Base-by-base conservation (phyloP, 2,888 invertebrate genomes). In the Itoplectis maculator region DNA sequence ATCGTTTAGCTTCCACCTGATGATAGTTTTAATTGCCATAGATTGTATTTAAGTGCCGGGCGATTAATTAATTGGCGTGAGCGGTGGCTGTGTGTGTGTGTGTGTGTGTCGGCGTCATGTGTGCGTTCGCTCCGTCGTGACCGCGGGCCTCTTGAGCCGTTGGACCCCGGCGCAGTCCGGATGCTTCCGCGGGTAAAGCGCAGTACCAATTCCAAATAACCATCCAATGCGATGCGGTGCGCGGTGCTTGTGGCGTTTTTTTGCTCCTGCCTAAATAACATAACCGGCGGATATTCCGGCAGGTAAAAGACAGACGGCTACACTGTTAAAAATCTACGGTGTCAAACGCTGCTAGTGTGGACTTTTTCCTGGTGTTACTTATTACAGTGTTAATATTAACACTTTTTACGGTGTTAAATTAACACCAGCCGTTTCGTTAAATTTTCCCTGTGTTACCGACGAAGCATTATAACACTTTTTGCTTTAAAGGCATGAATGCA, bases 51-150 rank as follows among this genome's bases (percentile, higher is more conserved):
- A 89, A 90, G 83, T 86, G 77, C 79, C 78, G 74, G 72, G 72
- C 87, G 87, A 91, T 92, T 84, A 86, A 86, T 90, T 91, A 90
- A 92, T 92, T 86, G 88, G 78, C 82, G 79, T 73, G 45, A 18
- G 79, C 45, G 76, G n/a, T n/a, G n/a, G n/a, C n/a, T 78, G 75
- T 83, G 76, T 72, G 18, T 74, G n/a, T 73, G 45, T 23, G 79
- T 49, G 76, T 78, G 75, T 83, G 76, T 72, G 18, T 74, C 42
- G 61, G 65, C 47, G 49, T 65, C n/a, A n/a, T n/a, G 61, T 66
- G 51, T 74, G 74, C 69, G 20, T 40, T 45, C 45, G 23, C 20
- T 11, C 35, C n/a, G n/a, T 45, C 61, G 42, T 65, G 65, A 18
- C 18, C 63, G 54, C 74, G 77, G n/a, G 15, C 68, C 73, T 74